Conservation (phyloP, 2,113 vertebrate species). For the Rhynchopsitta pachyrhyncha region DNA sequence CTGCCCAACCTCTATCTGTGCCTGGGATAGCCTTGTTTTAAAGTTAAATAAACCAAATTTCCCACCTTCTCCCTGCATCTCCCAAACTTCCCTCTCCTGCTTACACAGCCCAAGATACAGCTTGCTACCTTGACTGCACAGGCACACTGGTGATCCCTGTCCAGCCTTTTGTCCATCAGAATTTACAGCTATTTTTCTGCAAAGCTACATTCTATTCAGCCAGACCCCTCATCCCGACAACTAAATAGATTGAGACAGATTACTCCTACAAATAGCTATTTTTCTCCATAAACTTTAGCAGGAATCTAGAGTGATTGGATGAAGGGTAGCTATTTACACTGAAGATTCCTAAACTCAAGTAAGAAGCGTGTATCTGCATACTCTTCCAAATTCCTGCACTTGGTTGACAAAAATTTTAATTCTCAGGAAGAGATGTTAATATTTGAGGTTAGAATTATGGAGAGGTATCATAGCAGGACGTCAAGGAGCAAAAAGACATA, state of each 20-base stretch:
- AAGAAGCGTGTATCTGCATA: accelerated
- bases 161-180: background rate
- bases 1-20: too few relatives aligned
- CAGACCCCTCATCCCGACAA: background rate
- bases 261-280: background rate
- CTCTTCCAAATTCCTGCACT: background rate
- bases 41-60: background rate
- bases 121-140: background rate
- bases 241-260: background rate
- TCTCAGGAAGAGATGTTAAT: background rate
- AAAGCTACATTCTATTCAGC: background rate
- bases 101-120: background rate
- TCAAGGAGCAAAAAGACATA: background rate
- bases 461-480: accelerated
- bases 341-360: background rate
- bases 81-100: background rate
- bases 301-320: background rate
- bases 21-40: background rate
- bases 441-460: background rate
- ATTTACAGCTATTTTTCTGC: background rate
- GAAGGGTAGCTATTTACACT: background rate
- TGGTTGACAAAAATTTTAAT: background rate
- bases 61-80: background rate
- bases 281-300: background rate
- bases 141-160: background rate